Evolutionary conservation across 2,797 vertebrate genomes (phyloP).

Genomic region (Zalophus californianus): DNA sequence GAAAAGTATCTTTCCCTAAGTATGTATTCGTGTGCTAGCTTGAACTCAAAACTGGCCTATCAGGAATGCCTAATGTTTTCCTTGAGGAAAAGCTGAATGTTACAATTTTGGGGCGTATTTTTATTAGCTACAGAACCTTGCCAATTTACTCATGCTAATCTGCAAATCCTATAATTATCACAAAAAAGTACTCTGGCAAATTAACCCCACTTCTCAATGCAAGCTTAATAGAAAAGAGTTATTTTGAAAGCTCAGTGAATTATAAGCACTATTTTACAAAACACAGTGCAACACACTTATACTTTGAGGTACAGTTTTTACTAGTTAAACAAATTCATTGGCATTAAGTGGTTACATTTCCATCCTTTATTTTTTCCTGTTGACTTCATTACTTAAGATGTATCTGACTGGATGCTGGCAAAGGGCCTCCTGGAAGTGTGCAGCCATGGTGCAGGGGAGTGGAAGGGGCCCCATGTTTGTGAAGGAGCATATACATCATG

Average conservation of each 20-base stretch:
- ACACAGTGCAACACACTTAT: slow-evolving; percentile 31
- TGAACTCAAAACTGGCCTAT: slow-evolving; percentile 46
- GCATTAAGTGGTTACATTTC: not conserved
- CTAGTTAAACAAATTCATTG: slow-evolving; percentile 35
- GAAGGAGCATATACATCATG: not conserved
- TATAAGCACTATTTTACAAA: slow-evolving; percentile 69
- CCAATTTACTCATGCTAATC: slow-evolving; percentile 72
- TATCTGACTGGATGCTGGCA: not conserved
- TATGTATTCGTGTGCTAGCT: slow-evolving; percentile 2
- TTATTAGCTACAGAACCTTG: slow-evolving; percentile 75
- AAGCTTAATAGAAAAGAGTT: slow-evolving; percentile 72
- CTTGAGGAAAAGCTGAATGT: slow-evolving; percentile 60
- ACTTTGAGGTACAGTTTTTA: slow-evolving; percentile 38
- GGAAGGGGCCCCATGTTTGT: not conserved
- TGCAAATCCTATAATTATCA: slow-evolving; percentile 75
- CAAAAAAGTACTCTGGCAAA: slow-evolving; percentile 73
- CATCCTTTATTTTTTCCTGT: slow-evolving; percentile 8
- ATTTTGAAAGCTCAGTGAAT: slow-evolving; percentile 61
- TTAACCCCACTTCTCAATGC: slow-evolving; percentile 75
- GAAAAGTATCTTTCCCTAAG: slow-evolving; percentile 54
- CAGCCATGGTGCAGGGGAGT: not conserved
- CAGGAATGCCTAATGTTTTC: slow-evolving; percentile 69
- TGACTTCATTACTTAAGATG: slow-evolving; percentile 35
- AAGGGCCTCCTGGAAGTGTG: not conserved
- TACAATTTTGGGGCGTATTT: slow-evolving; percentile 63